Evolutionary conservation across 2,113 vertebrate genomes (phyloP).

Genomic region (Acanthochromis polyacanthus): DNA sequence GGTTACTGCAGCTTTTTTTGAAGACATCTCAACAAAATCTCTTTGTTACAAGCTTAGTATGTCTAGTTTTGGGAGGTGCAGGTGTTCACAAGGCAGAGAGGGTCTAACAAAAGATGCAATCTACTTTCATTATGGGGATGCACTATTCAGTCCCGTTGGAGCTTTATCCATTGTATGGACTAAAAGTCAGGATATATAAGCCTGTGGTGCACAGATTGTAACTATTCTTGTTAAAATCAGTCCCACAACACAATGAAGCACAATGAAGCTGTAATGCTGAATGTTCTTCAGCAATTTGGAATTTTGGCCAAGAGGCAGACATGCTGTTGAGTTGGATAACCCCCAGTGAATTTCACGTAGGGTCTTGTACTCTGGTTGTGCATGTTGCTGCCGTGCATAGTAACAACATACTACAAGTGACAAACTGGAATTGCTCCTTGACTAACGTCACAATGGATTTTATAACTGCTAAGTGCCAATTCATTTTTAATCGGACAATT

Average conservation of each 20-base stretch:
- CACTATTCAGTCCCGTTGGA: not conserved
- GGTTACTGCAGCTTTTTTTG: not conserved
- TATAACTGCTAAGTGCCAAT: constrained; percentile 25
- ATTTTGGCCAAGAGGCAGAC: constrained; percentile 8
- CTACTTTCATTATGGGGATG: not conserved
- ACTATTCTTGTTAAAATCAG: not conserved
- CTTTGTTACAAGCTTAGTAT: not conserved
- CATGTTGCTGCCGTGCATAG: not conserved
- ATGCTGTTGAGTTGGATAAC: not conserved
- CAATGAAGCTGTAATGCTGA: not conserved
- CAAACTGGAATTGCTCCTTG: not conserved
- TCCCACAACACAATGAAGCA: no score
- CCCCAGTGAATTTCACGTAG: not conserved
- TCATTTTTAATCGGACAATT: constrained; percentile 39
- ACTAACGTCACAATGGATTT: constrained; percentile 13
- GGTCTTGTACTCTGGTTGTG: constrained; percentile 15
- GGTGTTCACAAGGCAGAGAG: not conserved
- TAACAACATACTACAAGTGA: constrained; percentile 25
- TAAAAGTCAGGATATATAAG: not conserved
- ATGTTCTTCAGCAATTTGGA: not conserved
- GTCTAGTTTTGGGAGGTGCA: not conserved
- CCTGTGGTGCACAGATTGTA: not conserved
- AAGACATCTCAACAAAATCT: not conserved
- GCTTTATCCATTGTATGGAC: not conserved
- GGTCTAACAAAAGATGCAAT: not conserved